These are phyloP conservation scores for Amphimallon solstitiale DNA, from an alignment of 2,888 invertebrate genomes.

Conservation along the genomic window DNA sequence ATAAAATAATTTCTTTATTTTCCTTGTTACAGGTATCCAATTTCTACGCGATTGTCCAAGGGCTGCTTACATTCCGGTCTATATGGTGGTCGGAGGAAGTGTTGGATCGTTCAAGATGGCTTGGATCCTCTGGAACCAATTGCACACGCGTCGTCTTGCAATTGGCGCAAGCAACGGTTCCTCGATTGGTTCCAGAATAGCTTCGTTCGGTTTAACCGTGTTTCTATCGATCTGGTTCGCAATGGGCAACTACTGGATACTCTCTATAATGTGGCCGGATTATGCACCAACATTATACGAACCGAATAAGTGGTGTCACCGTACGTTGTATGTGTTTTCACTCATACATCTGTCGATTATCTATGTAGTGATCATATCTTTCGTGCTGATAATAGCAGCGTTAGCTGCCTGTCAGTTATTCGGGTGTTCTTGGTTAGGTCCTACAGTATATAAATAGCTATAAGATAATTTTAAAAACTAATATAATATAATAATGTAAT, in stretches of 20 bases:
- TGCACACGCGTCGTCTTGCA: constrained; percentile 67
- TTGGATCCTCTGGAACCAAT: constrained; percentile 74
- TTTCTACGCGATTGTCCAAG: constrained; percentile 82
- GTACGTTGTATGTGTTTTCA: constrained; percentile 80
- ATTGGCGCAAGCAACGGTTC: constrained; percentile 62
- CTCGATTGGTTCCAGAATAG: constrained; percentile 70
- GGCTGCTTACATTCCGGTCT: constrained; percentile 80
- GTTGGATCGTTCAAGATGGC: constrained; percentile 77
- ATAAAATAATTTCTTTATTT: too few relatives aligned
- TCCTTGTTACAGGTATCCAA: constrained; percentile 73
- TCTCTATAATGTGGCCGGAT: constrained; percentile 80
- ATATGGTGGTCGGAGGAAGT: constrained; percentile 85
- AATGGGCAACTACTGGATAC: constrained; percentile 73
- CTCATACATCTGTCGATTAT: constrained; percentile 77
- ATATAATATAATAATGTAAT: neutral
- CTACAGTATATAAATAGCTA: constrained; percentile 72
- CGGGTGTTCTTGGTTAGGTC: constrained; percentile 76
- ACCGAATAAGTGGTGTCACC: constrained; percentile 83
- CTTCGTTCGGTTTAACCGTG: constrained; percentile 73
- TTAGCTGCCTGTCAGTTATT: constrained; percentile 76
- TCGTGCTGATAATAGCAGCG: constrained; percentile 69
- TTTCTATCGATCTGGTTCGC: constrained; percentile 81
- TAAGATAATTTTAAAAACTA: neutral
- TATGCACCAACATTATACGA: constrained; percentile 77
- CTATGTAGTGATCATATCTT: constrained; percentile 71